Base-by-base conservation (phyloP, 2,888 invertebrate species). In the Nephrotoma flavescens region DNA sequence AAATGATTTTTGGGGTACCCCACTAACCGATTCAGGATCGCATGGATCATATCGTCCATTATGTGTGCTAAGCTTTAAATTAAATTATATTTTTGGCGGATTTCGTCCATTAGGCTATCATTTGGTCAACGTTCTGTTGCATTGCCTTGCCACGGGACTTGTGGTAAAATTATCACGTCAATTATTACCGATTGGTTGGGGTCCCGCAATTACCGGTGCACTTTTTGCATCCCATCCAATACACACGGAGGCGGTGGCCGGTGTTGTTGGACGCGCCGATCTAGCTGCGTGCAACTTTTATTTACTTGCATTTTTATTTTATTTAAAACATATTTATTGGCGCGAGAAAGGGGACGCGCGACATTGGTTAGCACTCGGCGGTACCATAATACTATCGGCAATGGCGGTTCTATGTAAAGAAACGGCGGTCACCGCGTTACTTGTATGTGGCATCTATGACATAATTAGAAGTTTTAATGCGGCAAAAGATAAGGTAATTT, bases 1-100 rank as follows among this genome's bases (percentile, higher is more conserved):
- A 91, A 96, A 99, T 93, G 99, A 99, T 93, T 99, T 98, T 93
- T 99, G 99, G 99, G 99, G 99, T 86, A 99, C 98, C 83, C 97
- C 98, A 87, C 93, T 99, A 89, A 94, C 94, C 89, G 97, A 98
- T 92, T 94, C 95, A 88, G 98, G 98, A 86, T 98, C 98, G 12
- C 99, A 99, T 93, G 99, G 99, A 90, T 98, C 98, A 87, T 99
- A 98, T 93, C 94, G 99, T 47, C 99, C 99, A 86, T 93, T 99
- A 89, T 96, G 96, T 91, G 96, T 97, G 88, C 95, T 97, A 88
- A 95, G 97, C 89, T 98, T 97, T 93, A 95, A 97, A 89, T 93
- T 97, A 88, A 97, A 97, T 93, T 94, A 95, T 92, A 93, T 96
- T 88, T 93, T 95, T 88, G 95, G 95, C 88, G 96, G 96, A 87